Percentiles rank a stretch among this genome's conserved stretches.
phyloP scores from a whole-genome alignment of 2,888 invertebrate genomes.

The Cancer borealis region DNA sequence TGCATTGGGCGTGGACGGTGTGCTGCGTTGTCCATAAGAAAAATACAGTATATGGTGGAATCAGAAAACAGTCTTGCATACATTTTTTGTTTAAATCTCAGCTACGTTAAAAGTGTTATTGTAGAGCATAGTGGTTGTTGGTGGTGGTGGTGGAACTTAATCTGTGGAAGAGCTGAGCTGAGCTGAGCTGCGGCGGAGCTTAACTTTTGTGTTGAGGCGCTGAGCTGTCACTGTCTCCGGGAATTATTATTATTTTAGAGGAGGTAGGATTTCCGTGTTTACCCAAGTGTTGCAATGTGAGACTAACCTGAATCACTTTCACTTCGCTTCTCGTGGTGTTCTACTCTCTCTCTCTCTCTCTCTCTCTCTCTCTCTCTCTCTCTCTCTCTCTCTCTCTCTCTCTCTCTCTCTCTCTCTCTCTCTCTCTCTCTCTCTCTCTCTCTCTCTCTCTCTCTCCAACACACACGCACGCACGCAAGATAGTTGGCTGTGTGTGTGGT shows the following conservation, averaged over 20 bases:
- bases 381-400: background rate
- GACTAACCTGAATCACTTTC: constrained; percentile 57
- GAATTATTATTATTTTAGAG: constrained; percentile 36
- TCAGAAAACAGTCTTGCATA: background rate
- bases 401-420: background rate
- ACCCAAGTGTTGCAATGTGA: constrained; percentile 53
- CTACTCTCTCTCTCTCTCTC: constrained; percentile 32
- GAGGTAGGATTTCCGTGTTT: constrained; percentile 51
- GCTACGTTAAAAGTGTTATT: background rate
- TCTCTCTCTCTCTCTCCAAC: background rate
- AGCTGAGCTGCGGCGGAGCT: constrained; percentile 29
- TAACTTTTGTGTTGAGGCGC: constrained; percentile 24
- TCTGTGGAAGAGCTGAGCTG: constrained; percentile 31
- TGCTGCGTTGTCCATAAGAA: background rate
- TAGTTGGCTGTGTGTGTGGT: background rate
- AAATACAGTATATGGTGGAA: background rate
- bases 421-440: background rate
- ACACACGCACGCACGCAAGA: background rate
- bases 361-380: background rate
- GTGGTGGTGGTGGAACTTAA: constrained; percentile 35
- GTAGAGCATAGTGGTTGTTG: constrained; percentile 35
- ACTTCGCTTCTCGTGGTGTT: constrained; percentile 48
- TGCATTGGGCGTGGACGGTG: background rate
- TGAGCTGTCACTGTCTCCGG: constrained; percentile 6
- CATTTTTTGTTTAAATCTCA: background rate